Percentiles rank a stretch among this genome's conserved stretches.
These are phyloP conservation scores for Bettongia penicillata DNA, from an alignment of 2,113 vertebrate genomes.

Conservation along the genomic window DNA sequence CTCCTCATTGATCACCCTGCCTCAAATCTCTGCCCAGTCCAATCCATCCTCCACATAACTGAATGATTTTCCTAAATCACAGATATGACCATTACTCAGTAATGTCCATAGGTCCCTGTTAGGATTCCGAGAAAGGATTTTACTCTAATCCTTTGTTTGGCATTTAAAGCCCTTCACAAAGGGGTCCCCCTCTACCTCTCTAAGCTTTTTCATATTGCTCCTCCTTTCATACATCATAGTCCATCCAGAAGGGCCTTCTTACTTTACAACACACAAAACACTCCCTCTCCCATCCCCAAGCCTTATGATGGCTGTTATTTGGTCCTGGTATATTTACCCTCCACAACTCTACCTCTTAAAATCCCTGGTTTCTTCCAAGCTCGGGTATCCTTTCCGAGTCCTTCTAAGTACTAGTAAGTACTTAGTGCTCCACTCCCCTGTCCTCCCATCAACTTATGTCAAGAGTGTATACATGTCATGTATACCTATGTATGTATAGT, in stretches of 20 bases:
- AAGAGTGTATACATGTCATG: neutral
- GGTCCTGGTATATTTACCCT: neutral
- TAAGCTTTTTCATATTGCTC: neutral
- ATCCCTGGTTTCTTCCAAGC: neutral
- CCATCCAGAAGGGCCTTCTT: neutral
- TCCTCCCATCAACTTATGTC: neutral
- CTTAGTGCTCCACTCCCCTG: too few species aligned
- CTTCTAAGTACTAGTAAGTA: neutral
- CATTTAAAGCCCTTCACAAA: neutral
- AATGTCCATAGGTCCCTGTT: neutral
- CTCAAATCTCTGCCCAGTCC: neutral
- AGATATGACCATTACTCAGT: neutral
- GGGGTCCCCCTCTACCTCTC: neutral
- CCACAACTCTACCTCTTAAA: neutral
- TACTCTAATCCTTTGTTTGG: neutral
- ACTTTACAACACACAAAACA: neutral
- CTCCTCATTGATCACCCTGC: neutral
- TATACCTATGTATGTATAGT: neutral
- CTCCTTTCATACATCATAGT: neutral
- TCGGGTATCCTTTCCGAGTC: neutral
- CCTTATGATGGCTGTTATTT: neutral
- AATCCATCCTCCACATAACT: neutral
- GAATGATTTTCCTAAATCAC: neutral
- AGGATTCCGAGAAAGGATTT: neutral
- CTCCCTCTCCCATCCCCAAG: neutral